Evolutionary conservation across 2,888 invertebrate genomes (phyloP).

Genomic region (Sialis fuliginosa): DNA sequence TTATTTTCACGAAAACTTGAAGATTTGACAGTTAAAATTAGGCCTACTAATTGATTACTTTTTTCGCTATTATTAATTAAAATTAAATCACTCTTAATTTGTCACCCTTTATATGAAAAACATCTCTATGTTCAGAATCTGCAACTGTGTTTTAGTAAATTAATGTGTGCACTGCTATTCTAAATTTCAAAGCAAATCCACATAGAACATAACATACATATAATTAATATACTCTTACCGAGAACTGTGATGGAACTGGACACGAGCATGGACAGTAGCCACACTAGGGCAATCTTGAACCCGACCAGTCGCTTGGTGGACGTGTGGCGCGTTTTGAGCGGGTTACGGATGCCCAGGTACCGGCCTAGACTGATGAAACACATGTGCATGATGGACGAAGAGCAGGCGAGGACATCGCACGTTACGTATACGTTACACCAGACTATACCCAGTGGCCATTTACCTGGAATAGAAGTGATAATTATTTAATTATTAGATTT

Average conservation of each 20-base stretch:
- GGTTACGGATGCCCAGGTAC: conserved; percentile 77
- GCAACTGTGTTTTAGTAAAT: no score
- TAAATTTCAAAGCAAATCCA: no score
- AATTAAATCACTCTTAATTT: no score
- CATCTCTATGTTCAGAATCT: no score
- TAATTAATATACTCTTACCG: conserved; percentile 33
- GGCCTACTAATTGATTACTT: no score
- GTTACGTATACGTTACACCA: conserved; percentile 93
- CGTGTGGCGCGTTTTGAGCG: conserved; percentile 68
- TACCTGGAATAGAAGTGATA: conserved; percentile 39
- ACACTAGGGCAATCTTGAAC: conserved; percentile 80
- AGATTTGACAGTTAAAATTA: no score
- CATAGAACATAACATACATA: no score
- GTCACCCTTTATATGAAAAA: no score
- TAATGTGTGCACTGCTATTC: no score
- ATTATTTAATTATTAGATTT: not conserved
- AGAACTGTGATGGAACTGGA: conserved; percentile 72
- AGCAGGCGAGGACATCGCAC: conserved; percentile 90
- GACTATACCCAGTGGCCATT: conserved; percentile 79
- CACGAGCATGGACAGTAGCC: conserved; percentile 79
- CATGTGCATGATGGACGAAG: conserved; percentile 90
- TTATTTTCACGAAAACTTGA: no score
- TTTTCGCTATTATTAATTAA: no score
- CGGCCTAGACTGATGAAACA: conserved; percentile 82
- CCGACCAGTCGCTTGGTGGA: conserved; percentile 68